phyloP scores from a whole-genome alignment of 2,888 invertebrate species.

The Acronicta alni region DNA sequence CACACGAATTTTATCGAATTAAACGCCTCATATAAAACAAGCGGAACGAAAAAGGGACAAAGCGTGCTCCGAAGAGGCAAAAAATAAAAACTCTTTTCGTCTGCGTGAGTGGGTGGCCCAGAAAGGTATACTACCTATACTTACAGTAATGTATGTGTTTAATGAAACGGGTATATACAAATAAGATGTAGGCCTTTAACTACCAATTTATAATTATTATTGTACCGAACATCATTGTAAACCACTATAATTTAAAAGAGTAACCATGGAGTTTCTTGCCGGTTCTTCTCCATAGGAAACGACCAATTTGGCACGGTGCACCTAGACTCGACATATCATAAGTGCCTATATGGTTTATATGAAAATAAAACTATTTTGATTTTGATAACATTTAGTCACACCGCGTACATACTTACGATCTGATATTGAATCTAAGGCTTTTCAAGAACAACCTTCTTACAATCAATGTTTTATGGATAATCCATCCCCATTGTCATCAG shows the following conservation, averaged over 20 bases:
- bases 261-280: no score
- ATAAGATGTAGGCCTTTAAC: no score
- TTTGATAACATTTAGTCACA: slow-evolving; percentile 3
- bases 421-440: no score
- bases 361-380: no score
- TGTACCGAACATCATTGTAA: no score
- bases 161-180: slow-evolving; percentile 57
- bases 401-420: not conserved
- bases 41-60: slow-evolving; percentile 81
- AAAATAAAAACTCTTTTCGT: slow-evolving; percentile 71
- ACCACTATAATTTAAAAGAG: no score
- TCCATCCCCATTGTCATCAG: slow-evolving; percentile 2
- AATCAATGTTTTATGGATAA: not conserved
- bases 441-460: not conserved
- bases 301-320: no score
- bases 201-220: no score
- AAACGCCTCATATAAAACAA: slow-evolving; percentile 84
- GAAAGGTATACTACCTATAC: slow-evolving; percentile 44
- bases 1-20: slow-evolving; percentile 83
- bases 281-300: no score
- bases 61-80: slow-evolving; percentile 71
- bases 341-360: no score
- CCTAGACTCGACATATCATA: no score
- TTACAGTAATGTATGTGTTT: slow-evolving; percentile 55
- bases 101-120: slow-evolving; percentile 54